A percentile compares a stretch with the other conserved stretches of the same genome.
Evolutionary conservation across 2,888 invertebrate species (phyloP).

Genomic region (Eugnorisma glareosa): DNA sequence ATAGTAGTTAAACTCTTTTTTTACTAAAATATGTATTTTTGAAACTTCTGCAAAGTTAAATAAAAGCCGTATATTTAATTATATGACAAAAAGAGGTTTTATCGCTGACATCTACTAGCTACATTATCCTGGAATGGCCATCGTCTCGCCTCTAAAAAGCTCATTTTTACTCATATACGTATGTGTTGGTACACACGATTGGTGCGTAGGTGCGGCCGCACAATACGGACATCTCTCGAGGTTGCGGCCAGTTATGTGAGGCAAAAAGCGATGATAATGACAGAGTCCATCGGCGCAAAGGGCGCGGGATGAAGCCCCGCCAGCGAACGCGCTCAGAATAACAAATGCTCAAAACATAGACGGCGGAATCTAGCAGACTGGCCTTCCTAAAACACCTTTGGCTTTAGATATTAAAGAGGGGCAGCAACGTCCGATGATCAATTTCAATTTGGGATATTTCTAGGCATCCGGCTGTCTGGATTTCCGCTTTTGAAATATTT

Average conservation of each 20-base stretch:
- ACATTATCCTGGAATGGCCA: slow-evolving; percentile 47
- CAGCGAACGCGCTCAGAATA: slow-evolving; percentile 84
- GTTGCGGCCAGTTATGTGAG: slow-evolving; percentile 85
- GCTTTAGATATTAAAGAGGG: slow-evolving; percentile 33
- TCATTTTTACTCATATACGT: slow-evolving; percentile 60
- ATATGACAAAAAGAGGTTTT: slow-evolving; percentile 25
- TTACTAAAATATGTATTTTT: neutral
- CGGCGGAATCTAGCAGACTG: slow-evolving; percentile 70
- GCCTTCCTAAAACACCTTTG: slow-evolving; percentile 52
- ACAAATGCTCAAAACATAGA: slow-evolving; percentile 75
- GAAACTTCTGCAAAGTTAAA: slow-evolving; percentile 18
- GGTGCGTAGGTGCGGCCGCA: slow-evolving; percentile 72
- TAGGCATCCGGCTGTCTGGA: slow-evolving; percentile 28
- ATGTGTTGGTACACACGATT: slow-evolving; percentile 71
- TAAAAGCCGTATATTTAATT: slow-evolving; percentile 43
- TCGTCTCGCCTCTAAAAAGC: slow-evolving; percentile 60
- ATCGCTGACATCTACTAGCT: slow-evolving; percentile 38
- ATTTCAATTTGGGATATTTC: slow-evolving; percentile 43
- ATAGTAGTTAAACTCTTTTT: neutral
- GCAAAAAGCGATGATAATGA: slow-evolving; percentile 90
- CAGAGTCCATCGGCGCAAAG: slow-evolving; percentile 86
- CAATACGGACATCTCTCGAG: slow-evolving; percentile 77
- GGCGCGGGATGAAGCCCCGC: slow-evolving; percentile 83
- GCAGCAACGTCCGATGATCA: slow-evolving; percentile 17
- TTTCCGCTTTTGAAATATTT: slow-evolving; percentile 39